Evolutionary conservation across 2,797 vertebrate genomes (phyloP), one percentile per base, ranked within the genome.

Genomic region (Pseudotriccus pelzelni): DNA sequence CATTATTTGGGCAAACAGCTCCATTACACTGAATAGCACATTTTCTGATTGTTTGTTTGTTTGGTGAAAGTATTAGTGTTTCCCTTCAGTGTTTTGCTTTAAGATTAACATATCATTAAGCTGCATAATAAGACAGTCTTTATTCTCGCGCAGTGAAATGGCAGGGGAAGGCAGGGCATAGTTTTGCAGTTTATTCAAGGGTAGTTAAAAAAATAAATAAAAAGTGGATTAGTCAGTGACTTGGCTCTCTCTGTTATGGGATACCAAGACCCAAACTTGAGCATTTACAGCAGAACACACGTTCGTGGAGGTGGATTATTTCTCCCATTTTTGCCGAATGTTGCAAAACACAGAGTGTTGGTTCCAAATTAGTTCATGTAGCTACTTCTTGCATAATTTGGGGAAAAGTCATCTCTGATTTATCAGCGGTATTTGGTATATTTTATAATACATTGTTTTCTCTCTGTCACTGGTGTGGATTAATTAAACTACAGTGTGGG

Each of bases 71-170:
- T 62, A 39, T 85, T 89, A 69, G 59, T 49, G 79, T 62, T 96
- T 83, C 52, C 47, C 64, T 89, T 66, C 56, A 83, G 32, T 77
- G 75, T 60, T 92, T 76, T 67, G 52, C 81, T 87, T 93, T 92
- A 69, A 95, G 73, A 89, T 96, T 85, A 96, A 72, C 84, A 58
- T 92, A 66, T 56, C 44, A 44, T 93, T 89, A 95, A 86, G 79
- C 82, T 46, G 69, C 8, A 5, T 69, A 78, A 63, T 93, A 81
- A 53, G 84, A 34, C 52, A n/a, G 62, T 10, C 66, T 87, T 81
- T 84, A 60, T 88, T 88, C 59, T 84, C 4, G 0, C 46, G 74
- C 60, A 46, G 58, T 55, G 81, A 64, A 76, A 74, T 64, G 44
- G 49, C 60, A 85, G 44, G 53, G 73, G 21, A 72, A 80, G 74